These are phyloP conservation scores for Xiphorhynchus elegans DNA, from an alignment of 2,113 vertebrate genomes.

Conservation along the genomic window DNA sequence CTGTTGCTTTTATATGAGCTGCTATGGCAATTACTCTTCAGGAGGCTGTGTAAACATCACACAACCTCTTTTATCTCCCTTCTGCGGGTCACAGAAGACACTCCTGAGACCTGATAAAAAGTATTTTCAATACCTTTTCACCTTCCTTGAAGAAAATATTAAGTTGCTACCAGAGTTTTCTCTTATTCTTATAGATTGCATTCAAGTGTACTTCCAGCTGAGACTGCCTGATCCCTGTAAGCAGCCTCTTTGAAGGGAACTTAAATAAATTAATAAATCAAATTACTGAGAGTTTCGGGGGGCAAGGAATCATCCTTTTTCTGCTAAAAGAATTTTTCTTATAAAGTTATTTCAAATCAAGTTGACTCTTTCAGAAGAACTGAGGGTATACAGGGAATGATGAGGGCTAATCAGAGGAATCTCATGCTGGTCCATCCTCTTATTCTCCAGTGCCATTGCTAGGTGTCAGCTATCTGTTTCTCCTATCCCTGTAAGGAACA, in stretches of 20 bases:
- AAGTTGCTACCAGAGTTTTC: background rate
- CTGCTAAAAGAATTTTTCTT: background rate
- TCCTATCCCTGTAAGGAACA: background rate
- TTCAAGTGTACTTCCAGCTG: background rate
- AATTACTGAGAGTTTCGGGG: background rate
- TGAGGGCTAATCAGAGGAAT: background rate
- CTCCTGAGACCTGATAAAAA: conserved; percentile 41
- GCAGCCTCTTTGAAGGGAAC: background rate
- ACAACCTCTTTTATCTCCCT: conserved; percentile 46
- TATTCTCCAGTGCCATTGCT: background rate
- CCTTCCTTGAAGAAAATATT: background rate
- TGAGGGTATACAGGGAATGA: fast-evolving
- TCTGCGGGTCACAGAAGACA: background rate
- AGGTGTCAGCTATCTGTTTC: background rate
- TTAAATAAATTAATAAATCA: background rate
- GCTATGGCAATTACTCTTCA: conserved; percentile 47
- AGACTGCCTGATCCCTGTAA: background rate
- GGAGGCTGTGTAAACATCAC: conserved; percentile 60
- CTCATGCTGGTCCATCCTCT: background rate
- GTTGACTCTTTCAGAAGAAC: background rate
- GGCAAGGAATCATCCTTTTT: background rate
- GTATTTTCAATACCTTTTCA: conserved; percentile 3
- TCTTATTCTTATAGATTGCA: background rate
- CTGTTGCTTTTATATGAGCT: conserved; percentile 58
- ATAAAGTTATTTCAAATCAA: background rate